These are phyloP conservation scores for Eleginops maclovinus DNA, from an alignment of 2,113 vertebrate species.

Conservation along the genomic window DNA sequence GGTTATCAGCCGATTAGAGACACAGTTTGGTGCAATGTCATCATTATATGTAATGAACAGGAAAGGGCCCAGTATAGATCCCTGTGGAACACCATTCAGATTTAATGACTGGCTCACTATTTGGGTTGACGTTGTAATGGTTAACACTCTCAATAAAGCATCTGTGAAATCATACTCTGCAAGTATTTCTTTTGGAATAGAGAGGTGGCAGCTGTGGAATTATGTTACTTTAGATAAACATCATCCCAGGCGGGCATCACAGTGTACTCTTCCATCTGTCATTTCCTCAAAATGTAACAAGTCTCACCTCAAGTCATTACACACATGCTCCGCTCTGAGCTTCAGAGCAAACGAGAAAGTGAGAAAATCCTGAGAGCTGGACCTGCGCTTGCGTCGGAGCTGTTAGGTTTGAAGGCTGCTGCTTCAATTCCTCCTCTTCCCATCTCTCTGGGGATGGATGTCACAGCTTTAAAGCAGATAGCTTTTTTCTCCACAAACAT, in stretches of 20 bases:
- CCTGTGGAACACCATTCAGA: not conserved
- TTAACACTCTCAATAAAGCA: not conserved
- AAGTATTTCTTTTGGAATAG: not conserved
- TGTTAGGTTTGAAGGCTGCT: constrained; percentile 3
- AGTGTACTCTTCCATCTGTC: constrained; percentile 11
- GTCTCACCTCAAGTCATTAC: constrained; percentile 17
- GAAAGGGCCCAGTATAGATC: not conserved
- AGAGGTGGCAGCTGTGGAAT: not conserved
- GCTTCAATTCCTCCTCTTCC: constrained; percentile 17
- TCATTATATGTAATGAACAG: constrained; percentile 2
- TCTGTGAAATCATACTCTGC: not conserved
- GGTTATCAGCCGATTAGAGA: not conserved
- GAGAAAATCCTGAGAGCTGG: not conserved
- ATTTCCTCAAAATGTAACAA: constrained; percentile 4
- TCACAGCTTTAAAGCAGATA: constrained; percentile 36
- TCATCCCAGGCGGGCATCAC: not conserved
- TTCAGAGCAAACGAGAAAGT: constrained; percentile 18
- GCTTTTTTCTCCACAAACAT: constrained; percentile 15
- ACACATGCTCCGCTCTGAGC: not conserved
- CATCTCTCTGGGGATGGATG: constrained; percentile 39
- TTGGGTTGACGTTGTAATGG: not conserved
- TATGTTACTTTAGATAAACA: not conserved
- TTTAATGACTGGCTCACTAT: not conserved
- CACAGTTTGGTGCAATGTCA: not conserved
- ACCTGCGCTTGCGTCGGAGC: constrained; percentile 14